Percentiles rank a stretch among this genome's conserved stretches.
Evolutionary conservation across 2,888 invertebrate species (phyloP).

Genomic region (Ochlodes sylvanus): DNA sequence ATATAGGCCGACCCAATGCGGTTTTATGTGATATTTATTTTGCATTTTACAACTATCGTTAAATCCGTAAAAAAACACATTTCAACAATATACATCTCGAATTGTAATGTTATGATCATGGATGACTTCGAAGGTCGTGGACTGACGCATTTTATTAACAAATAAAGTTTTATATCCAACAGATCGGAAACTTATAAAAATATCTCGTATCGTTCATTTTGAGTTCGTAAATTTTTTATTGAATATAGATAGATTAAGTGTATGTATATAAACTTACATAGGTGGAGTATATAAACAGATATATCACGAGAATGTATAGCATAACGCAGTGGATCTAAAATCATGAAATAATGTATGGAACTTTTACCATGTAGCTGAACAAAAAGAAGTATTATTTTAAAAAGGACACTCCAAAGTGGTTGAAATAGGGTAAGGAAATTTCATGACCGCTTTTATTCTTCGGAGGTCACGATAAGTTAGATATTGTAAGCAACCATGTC

Average conservation of each 20-base stretch:
- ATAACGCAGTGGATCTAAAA: no score
- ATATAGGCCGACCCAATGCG: constrained; percentile 34
- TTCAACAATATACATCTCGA: constrained; percentile 43
- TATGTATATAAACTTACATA: neutral
- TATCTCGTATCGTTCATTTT: constrained; percentile 45
- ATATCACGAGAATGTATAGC: no score
- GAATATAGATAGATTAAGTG: neutral
- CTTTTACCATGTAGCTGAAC: no score
- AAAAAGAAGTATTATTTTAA: no score
- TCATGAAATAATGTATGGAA: no score
- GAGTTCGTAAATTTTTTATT: constrained; percentile 29
- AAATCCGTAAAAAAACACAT: constrained; percentile 38
- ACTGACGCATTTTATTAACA: constrained; percentile 69
- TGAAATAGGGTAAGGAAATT: no score
- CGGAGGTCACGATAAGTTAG: no score
- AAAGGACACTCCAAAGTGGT: no score
- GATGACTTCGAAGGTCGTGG: constrained; percentile 54
- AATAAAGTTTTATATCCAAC: constrained; percentile 63
- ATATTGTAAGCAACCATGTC: no score
- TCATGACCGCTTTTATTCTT: no score
- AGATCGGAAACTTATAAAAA: constrained; percentile 73
- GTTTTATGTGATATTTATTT: constrained; percentile 39
- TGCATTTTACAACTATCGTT: constrained; percentile 41
- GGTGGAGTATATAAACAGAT: no score
- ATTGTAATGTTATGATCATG: constrained; percentile 47